These are phyloP conservation scores for Prionailurus viverrinus DNA, from an alignment of 2,113 vertebrate genomes.

Conservation along the genomic window DNA sequence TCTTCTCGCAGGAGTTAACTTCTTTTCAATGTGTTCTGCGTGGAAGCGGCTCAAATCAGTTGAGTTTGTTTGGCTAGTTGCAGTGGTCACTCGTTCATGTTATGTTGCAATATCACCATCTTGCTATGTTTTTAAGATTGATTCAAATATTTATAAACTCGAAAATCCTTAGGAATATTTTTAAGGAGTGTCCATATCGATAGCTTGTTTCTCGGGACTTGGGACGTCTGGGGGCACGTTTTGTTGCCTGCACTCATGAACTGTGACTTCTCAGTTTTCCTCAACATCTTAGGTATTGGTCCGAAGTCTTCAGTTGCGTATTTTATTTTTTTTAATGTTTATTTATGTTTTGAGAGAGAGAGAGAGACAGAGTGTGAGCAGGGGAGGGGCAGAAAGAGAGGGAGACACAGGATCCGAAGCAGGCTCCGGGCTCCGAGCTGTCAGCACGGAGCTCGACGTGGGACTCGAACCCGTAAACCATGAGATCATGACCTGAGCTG, in stretches of 20 bases:
- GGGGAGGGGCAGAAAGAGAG: too few relatives aligned
- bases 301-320: background rate
- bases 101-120: background rate
- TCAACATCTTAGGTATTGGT: background rate
- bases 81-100: background rate
- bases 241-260: background rate
- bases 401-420: too few relatives aligned
- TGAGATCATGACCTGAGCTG: too few relatives aligned
- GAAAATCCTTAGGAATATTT: background rate
- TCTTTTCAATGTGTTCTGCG: background rate
- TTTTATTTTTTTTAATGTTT: too few relatives aligned
- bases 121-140: background rate
- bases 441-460: too few relatives aligned
- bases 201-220: background rate
- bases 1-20: background rate
- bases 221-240: background rate
- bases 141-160: background rate
- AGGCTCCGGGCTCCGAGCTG: too few relatives aligned
- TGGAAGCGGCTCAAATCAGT: background rate
- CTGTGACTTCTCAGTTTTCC: background rate
- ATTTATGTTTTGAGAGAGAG: too few relatives aligned
- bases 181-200: background rate
- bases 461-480: too few relatives aligned
- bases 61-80: background rate
- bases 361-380: too few relatives aligned